Conservation (phyloP, 37 sponge, comb jelly and placozoan genomes). For the Lycopodina hypogea region DNA sequence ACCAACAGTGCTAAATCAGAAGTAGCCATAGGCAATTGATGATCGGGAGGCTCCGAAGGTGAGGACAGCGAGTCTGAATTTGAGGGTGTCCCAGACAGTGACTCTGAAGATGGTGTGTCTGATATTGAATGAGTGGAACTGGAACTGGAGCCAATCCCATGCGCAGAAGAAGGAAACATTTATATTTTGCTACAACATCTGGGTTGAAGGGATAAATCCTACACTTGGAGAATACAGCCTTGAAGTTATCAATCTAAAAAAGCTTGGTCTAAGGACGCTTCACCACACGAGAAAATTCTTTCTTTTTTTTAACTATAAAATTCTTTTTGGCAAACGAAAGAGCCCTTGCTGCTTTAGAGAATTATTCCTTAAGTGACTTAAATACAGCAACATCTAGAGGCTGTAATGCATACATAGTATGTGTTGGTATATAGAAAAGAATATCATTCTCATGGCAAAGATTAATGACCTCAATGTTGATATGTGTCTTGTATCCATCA, state of each 20-base stretch:
- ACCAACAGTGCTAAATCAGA: too few species aligned
- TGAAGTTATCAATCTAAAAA: conserved; percentile 2
- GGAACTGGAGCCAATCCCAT: too few species aligned
- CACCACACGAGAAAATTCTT: not conserved
- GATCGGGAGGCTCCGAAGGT: too few species aligned
- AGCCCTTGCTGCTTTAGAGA: not conserved
- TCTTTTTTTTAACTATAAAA: not conserved
- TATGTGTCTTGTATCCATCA: conserved; percentile 25
- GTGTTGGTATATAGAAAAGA: conserved; percentile 21
- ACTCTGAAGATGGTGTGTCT: too few species aligned
- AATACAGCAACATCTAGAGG: too few species aligned
- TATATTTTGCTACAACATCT: not conserved
- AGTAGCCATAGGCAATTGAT: too few species aligned
- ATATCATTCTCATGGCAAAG: conserved; percentile 16
- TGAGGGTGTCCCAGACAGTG: too few species aligned
- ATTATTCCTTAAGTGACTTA: not conserved
- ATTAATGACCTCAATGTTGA: conserved; percentile 16
- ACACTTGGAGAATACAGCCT: not conserved
- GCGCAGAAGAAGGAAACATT: not conserved
- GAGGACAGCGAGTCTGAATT: too few species aligned
- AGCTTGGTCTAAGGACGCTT: not conserved
- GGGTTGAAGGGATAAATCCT: not conserved
- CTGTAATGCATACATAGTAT: not conserved
- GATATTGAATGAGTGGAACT: too few species aligned
- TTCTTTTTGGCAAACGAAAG: not conserved